Base-by-base conservation (phyloP, 2,113 vertebrate species). In the Etheostoma spectabile region DNA sequence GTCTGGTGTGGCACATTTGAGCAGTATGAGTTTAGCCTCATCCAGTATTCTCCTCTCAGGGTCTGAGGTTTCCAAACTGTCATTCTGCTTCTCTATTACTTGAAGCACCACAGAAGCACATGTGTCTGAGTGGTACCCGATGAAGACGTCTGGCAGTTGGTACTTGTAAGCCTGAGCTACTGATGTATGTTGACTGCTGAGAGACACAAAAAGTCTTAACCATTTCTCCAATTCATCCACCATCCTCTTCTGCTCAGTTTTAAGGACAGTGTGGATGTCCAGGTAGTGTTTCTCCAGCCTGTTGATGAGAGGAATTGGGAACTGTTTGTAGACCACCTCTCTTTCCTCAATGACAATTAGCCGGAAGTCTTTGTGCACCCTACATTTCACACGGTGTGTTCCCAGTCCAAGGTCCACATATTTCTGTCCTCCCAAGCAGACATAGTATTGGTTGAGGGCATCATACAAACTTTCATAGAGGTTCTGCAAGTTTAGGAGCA, bases 381-480 rank as follows among this genome's bases (percentile, higher is more conserved):
- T 94, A 71, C 98, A 99, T 87, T 99, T 99, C 65, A 99, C 98
- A 4, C 98, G 96, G 66, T 99, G 98, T 6, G 97, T 99, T 53
- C 98, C 98, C 65, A 99, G 95, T 0, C 98, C 98, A 30, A 99
- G 82, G 45, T 99, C 98, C 63, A 99, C 97, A 1, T 99, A 99
- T 83, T 98, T 97, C 93, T 99, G 98, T 48, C 96, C 97, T 1
- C 97, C 98, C 3, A 99, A 95, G 86, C 92, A 96, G 2, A 99
- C 98, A 0, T 99, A 99, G 91, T 99, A 99, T 63, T 99, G 98
- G 86, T 99, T 99, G 30, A 99, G 96, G 0, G 98, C 98, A 3
- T 99, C 98, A 0, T 99, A 99, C 16, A 99, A 96, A 90, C 98
- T 99, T 96, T 99, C 98, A 0, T 99, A 99, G 5, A 99, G 96